Percentiles rank a stretch among this genome's conserved stretches.
These are phyloP conservation scores for Sycon ciliatum DNA, from an alignment of 37 sponge, comb jelly and placozoan species.

Conservation along the genomic window DNA sequence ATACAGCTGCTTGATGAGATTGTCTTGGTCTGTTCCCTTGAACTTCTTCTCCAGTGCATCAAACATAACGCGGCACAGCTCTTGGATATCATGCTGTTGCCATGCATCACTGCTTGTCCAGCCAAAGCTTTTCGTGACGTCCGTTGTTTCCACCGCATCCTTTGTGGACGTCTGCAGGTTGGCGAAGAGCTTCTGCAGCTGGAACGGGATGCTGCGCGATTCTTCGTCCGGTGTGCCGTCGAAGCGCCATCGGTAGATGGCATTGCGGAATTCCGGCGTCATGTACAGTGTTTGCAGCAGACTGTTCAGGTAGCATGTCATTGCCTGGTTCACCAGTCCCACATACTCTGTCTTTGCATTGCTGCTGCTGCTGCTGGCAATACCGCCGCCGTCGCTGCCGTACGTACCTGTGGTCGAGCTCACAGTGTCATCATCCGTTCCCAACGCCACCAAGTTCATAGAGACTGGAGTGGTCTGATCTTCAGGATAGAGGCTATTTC, in stretches of 20 bases:
- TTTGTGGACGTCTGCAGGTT: conserved; percentile 74
- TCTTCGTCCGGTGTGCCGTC: conserved; percentile 18
- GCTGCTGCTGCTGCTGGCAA: too few species aligned
- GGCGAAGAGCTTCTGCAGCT: conserved; percentile 74
- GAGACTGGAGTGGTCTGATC: too few species aligned
- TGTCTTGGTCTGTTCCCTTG: conserved; percentile 48
- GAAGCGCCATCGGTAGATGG: conserved; percentile 54
- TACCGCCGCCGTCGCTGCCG: too few species aligned
- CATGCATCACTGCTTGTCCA: conserved; percentile 94
- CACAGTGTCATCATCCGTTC: too few species aligned
- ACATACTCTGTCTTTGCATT: too few species aligned
- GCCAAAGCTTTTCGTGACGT: conserved; percentile 87
- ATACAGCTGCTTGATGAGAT: conserved; percentile 81
- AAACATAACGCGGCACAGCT: conserved; percentile 89
- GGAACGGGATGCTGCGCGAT: conserved; percentile 71
- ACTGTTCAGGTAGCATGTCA: conserved; percentile 96
- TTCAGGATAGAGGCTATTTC: too few species aligned
- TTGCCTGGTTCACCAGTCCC: conserved; percentile 91
- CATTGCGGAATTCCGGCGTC: conserved; percentile 92
- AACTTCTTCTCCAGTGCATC: conserved; percentile 85
- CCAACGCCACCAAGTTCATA: too few species aligned
- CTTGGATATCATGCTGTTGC: conserved; percentile 96
- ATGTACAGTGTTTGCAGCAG: conserved; percentile 83
- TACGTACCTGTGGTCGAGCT: too few species aligned
- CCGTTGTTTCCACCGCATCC: conserved; percentile 87